Conservation (phyloP, 2,797 vertebrate species). For the Sphenodon punctatus region DNA sequence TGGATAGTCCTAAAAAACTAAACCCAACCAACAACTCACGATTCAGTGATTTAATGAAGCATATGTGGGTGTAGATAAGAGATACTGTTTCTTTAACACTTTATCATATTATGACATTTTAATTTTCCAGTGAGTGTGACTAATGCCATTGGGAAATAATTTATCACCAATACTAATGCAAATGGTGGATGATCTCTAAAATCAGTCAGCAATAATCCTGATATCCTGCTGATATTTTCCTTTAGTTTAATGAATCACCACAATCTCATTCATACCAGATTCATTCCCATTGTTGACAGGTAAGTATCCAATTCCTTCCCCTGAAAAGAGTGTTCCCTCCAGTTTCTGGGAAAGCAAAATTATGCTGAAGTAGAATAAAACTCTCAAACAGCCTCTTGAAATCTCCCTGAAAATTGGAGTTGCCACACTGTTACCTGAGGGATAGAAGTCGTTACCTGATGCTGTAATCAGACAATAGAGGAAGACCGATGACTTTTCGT, state of each 20-base stretch:
- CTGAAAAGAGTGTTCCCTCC: slow-evolving; percentile 46
- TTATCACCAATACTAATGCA: slow-evolving; percentile 74
- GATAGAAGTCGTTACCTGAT: slow-evolving; percentile 23
- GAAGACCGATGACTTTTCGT: slow-evolving; percentile 19
- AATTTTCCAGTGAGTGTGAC: slow-evolving; percentile 75
- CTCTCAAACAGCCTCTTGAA: slow-evolving; percentile 16
- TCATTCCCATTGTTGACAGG: slow-evolving; percentile 59
- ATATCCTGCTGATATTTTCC: slow-evolving; percentile 65
- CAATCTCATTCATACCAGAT: slow-evolving; percentile 67
- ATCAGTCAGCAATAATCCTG: slow-evolving; percentile 63
- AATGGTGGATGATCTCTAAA: slow-evolving; percentile 63
- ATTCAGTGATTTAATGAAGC: slow-evolving; percentile 52
- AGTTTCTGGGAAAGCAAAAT: slow-evolving; percentile 56
- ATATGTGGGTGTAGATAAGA: slow-evolving; percentile 61
- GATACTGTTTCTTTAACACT: slow-evolving; percentile 74
- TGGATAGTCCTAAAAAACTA: slow-evolving; percentile 31
- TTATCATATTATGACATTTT: slow-evolving; percentile 76
- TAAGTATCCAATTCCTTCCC: slow-evolving; percentile 35
- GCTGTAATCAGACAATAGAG: not conserved
- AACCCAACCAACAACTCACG: not conserved
- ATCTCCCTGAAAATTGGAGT: slow-evolving; percentile 27
- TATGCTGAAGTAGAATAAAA: slow-evolving; percentile 37
- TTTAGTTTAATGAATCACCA: slow-evolving; percentile 65
- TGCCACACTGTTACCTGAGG: slow-evolving; percentile 25
- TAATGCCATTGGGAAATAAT: slow-evolving; percentile 75